Percentiles rank a stretch among this genome's conserved stretches.
Conservation (phyloP, 2,888 invertebrate species). For the Heteromyza rotundicornis region DNA sequence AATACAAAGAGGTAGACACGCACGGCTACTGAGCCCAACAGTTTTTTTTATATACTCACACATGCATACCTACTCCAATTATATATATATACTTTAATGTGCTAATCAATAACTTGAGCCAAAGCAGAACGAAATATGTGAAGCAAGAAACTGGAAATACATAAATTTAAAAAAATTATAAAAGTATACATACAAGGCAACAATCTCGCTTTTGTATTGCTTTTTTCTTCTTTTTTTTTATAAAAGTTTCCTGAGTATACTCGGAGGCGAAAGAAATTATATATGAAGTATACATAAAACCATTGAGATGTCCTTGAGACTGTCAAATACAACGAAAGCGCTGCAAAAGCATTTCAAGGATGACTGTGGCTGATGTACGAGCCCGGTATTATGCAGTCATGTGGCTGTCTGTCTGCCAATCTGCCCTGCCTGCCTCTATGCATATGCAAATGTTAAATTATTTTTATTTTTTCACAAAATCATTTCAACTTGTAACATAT, state of each 20-base stretch:
- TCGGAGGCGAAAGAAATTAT: background rate
- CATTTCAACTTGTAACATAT: no score
- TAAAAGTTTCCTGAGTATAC: no score
- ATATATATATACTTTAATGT: background rate
- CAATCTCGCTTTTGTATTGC: background rate
- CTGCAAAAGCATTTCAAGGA: background rate
- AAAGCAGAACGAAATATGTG: background rate
- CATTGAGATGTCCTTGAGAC: background rate
- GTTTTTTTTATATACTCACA: no score
- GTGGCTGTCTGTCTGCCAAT: no score
- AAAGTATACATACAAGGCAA: background rate
- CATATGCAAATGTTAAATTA: background rate
- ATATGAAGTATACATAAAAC: background rate
- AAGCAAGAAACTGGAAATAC: background rate
- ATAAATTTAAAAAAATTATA: background rate
- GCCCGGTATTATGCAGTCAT: no score
- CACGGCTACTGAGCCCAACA: background rate
- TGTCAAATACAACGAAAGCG: background rate
- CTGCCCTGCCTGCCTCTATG: no score
- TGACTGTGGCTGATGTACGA: background rate
- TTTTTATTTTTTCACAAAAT: background rate
- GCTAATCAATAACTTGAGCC: background rate
- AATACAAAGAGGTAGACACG: background rate
- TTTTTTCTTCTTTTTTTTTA: background rate
- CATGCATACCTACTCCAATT: no score